A percentile compares a stretch with the other conserved stretches of the same genome.
These are phyloP conservation scores for Ibidorhyncha struthersii DNA, from an alignment of 2,113 vertebrate genomes.

Conservation along the genomic window DNA sequence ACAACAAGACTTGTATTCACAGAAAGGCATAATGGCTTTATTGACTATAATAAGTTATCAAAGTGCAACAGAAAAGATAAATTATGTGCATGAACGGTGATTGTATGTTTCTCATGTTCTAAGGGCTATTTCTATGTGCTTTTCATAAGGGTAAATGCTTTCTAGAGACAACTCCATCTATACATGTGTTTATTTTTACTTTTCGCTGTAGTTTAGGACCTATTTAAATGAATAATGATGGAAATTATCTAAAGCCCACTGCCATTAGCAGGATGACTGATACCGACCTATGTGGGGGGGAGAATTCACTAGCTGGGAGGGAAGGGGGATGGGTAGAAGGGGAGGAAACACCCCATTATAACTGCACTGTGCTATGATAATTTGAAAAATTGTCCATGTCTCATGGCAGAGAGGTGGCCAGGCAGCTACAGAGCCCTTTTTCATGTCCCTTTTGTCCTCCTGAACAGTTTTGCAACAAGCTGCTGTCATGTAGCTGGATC, in stretches of 20 bases:
- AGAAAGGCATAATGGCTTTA: conserved; percentile 12
- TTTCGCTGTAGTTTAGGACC: neutral
- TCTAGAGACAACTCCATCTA: neutral
- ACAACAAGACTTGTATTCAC: conserved; percentile 1
- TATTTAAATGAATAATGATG: neutral
- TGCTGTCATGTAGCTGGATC: neutral
- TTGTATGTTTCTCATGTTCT: neutral
- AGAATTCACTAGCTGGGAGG: neutral
- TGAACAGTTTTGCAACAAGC: neutral
- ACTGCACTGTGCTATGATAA: neutral
- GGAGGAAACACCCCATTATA: neutral
- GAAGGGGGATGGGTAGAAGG: neutral
- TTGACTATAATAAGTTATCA: neutral
- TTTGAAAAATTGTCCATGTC: neutral
- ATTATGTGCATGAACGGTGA: neutral
- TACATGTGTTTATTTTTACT: neutral
- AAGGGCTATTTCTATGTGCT: neutral
- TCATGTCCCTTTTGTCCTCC: neutral
- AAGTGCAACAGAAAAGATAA: conserved; percentile 36
- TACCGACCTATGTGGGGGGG: neutral
- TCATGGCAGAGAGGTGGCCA: neutral
- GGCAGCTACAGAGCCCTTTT: neutral
- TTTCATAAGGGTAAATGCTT: neutral
- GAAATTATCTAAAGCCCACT: neutral
- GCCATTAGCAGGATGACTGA: neutral